A percentile compares a stretch with the other conserved stretches of the same genome.
phyloP scores from a whole-genome alignment of 1,140 invertebrate genomes.

The Drosophila auraria region DNA sequence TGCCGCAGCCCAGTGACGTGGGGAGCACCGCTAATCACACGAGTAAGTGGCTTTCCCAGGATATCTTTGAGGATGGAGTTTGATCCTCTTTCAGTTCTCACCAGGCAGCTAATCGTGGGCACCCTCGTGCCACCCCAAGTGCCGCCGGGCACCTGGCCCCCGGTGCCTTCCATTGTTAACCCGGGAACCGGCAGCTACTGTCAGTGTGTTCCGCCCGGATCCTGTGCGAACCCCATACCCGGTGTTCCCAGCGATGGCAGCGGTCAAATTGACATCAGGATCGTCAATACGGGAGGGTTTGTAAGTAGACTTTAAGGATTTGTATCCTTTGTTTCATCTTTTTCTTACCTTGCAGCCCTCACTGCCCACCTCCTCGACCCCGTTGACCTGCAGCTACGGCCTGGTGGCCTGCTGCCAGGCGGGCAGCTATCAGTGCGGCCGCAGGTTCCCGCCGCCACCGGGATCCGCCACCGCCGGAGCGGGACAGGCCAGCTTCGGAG shows the following conservation, averaged over 20 bases:
- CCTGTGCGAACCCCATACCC: conserved; percentile 74
- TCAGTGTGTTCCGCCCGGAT: conserved; percentile 71
- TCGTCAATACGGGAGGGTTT: conserved; percentile 86
- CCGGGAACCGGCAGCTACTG: conserved; percentile 67
- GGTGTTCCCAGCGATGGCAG: conserved; percentile 81
- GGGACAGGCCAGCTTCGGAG: conserved; percentile 76
- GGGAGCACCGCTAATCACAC: conserved; percentile 57
- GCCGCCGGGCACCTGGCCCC: conserved; percentile 48
- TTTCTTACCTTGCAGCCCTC: conserved; percentile 33
- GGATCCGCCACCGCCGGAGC: conserved; percentile 48
- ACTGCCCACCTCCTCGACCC: conserved; percentile 17
- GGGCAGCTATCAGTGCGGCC: conserved; percentile 77
- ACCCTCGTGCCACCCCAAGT: conserved; percentile 53
- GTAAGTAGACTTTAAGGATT: conserved; percentile 26
- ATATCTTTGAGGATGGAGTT: neutral
- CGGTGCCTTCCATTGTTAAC: conserved; percentile 35
- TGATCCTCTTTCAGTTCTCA: conserved; percentile 47
- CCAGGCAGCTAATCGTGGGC: conserved; percentile 76
- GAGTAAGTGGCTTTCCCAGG: conserved; percentile 37
- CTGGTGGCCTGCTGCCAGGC: conserved; percentile 74
- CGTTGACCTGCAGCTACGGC: conserved; percentile 65
- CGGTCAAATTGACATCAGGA: conserved; percentile 87
- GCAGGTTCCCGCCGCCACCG: conserved; percentile 69
- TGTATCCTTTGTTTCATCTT: neutral
- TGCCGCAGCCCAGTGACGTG: conserved; percentile 61